Conservation (phyloP, 92 coral and sea anemone species). For the Parazoanthus darwini region DNA sequence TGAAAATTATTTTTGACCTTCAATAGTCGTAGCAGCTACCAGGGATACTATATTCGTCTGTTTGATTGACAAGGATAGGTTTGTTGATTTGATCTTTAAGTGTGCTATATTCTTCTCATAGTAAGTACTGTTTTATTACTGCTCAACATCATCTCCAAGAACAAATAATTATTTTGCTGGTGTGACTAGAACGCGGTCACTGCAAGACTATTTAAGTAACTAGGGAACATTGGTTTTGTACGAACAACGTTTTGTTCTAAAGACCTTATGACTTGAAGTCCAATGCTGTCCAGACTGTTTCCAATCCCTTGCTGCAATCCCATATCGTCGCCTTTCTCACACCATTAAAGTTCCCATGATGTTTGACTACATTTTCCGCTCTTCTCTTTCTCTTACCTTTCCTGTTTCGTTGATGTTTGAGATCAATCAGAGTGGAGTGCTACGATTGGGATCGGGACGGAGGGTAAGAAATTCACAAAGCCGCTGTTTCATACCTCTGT, state of each 20-base stretch:
- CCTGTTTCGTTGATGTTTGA: constrained; percentile 13
- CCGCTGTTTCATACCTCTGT: neutral
- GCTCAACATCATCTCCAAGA: neutral
- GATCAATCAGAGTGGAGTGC: constrained; percentile 92
- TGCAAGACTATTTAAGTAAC: too few relatives aligned
- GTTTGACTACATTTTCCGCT: neutral
- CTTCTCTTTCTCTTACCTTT: neutral
- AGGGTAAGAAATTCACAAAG: constrained; percentile 65
- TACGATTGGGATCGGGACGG: constrained; percentile 98
- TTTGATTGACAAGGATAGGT: too few relatives aligned
- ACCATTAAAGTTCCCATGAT: neutral
- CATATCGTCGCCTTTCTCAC: neutral
- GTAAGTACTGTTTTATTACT: neutral
- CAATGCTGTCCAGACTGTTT: too few relatives aligned
- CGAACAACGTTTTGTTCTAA: too few relatives aligned
- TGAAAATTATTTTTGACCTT: too few relatives aligned
- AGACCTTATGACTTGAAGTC: neutral
- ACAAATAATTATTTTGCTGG: neutral
- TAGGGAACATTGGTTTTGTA: too few relatives aligned
- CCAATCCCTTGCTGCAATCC: neutral
- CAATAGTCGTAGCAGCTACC: too few relatives aligned
- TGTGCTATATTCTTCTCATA: neutral
- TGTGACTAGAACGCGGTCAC: neutral
- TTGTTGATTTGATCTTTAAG: too few relatives aligned
- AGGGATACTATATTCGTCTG: too few relatives aligned